These are phyloP conservation scores for Tautogolabrus adspersus DNA, from an alignment of 2,113 vertebrate genomes.

Conservation along the genomic window DNA sequence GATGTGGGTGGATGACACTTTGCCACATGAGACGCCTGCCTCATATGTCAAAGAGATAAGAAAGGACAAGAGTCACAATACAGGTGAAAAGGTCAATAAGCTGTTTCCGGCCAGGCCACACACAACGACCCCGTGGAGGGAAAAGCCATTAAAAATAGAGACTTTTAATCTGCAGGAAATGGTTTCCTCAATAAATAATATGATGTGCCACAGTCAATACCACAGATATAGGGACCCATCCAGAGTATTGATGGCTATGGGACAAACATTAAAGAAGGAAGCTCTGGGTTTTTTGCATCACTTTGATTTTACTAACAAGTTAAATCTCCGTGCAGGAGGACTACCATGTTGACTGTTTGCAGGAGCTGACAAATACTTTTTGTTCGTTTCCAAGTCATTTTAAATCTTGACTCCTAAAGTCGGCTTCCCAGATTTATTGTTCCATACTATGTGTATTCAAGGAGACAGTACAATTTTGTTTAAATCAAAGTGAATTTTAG, in stretches of 20 bases:
- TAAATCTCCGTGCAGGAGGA: constrained; percentile 19
- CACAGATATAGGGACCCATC: constrained; percentile 20
- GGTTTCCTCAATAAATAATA: constrained; percentile 41
- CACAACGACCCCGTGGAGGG: constrained; percentile 20
- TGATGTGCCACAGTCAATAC: constrained; percentile 26
- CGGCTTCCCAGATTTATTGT: no score
- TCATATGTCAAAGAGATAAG: constrained; percentile 65
- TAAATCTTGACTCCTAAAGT: no score
- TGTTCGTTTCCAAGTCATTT: no score
- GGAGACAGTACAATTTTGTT: no score
- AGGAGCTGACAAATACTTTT: no score
- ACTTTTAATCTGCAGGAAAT: constrained; percentile 23
- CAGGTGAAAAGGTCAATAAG: constrained; percentile 40
- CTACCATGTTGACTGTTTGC: background rate
- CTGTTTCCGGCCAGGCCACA: constrained; percentile 7
- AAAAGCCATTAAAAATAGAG: constrained; percentile 36
- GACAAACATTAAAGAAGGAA: constrained; percentile 26
- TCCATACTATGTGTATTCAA: no score
- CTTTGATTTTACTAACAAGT: constrained; percentile 1
- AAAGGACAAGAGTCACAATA: constrained; percentile 51
- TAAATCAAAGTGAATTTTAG: no score
- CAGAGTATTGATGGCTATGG: constrained; percentile 29
- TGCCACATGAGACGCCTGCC: constrained; percentile 47
- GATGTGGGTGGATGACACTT: constrained; percentile 21
- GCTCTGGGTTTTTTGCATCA: background rate